A percentile compares a stretch with the other conserved stretches of the same genome.
phyloP scores from a whole-genome alignment of 2,113 vertebrate species.

The Ellobius talpinus region DNA sequence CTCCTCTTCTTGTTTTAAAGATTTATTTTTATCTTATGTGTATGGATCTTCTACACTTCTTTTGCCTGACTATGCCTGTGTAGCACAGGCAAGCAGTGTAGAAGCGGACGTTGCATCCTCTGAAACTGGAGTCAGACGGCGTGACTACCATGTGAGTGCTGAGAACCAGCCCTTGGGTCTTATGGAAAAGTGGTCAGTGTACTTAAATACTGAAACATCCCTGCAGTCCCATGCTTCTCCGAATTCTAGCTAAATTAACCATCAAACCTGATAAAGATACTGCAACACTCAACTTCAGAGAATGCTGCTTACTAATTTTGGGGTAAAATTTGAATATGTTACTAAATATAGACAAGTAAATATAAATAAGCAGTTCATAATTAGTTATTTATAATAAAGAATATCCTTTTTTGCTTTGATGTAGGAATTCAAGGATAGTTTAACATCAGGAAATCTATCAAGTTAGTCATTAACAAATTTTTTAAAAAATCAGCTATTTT shows the following conservation, averaged over 20 bases:
- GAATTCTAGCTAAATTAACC: constrained; percentile 35
- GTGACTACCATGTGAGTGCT: not conserved
- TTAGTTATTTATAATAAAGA: constrained; percentile 33
- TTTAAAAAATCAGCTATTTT: constrained; percentile 2
- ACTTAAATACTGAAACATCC: too few species aligned
- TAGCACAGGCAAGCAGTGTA: not conserved
- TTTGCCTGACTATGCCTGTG: not conserved
- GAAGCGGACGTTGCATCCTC: not conserved
- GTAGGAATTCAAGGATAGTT: constrained; percentile 72
- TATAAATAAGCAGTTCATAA: not conserved
- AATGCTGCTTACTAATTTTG: not conserved
- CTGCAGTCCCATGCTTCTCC: not conserved
- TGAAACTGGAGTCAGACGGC: not conserved
- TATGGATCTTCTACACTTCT: not conserved
- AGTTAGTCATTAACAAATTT: constrained; percentile 7
- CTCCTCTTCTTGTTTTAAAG: not conserved
- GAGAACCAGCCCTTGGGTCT: fast-evolving
- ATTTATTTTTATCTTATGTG: not conserved
- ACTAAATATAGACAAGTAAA: constrained; percentile 8
- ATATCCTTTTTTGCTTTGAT: constrained; percentile 2
- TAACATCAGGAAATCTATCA: constrained; percentile 49
- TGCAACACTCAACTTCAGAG: not conserved
- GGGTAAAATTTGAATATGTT: constrained; percentile 11
- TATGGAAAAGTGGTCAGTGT: not conserved
- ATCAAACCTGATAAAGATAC: not conserved